These are phyloP conservation scores for Tychaedon coryphoeus DNA, from an alignment of 2,113 vertebrate genomes.

Conservation along the genomic window DNA sequence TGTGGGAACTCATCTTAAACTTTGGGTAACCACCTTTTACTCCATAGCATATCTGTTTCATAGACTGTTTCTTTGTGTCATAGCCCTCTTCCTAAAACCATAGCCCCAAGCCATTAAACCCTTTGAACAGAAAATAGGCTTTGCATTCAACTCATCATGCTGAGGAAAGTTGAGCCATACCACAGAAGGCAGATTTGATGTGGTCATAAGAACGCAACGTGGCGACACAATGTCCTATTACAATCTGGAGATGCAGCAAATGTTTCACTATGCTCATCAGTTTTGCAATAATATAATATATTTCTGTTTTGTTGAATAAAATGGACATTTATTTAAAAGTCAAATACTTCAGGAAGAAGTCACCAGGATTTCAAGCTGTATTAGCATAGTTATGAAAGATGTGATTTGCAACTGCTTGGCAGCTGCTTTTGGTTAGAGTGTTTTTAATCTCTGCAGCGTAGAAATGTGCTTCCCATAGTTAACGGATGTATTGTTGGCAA, in stretches of 20 bases:
- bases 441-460: constrained; percentile 29
- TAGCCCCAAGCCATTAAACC: not conserved
- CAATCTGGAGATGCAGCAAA: not conserved
- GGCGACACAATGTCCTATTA: not conserved
- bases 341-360: not conserved
- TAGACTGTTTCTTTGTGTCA: not conserved
- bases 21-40: not conserved
- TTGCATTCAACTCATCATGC: not conserved
- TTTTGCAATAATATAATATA: not conserved
- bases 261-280: not conserved
- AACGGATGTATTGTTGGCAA: not conserved
- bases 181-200: not conserved
- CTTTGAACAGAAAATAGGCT: not conserved
- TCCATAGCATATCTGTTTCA: not conserved
- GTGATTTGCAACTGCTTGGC: not conserved
- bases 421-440: constrained; percentile 23
- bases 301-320: not conserved
- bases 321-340: not conserved
- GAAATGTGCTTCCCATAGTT: constrained; percentile 26
- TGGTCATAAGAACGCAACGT: not conserved
- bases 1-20: not conserved
- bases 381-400: not conserved
- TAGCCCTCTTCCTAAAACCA: not conserved
- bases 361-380: not conserved
- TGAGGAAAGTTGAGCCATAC: not conserved